Base-by-base conservation (phyloP, 2,888 invertebrate genomes). In the Scaptomyza caliginosa region DNA sequence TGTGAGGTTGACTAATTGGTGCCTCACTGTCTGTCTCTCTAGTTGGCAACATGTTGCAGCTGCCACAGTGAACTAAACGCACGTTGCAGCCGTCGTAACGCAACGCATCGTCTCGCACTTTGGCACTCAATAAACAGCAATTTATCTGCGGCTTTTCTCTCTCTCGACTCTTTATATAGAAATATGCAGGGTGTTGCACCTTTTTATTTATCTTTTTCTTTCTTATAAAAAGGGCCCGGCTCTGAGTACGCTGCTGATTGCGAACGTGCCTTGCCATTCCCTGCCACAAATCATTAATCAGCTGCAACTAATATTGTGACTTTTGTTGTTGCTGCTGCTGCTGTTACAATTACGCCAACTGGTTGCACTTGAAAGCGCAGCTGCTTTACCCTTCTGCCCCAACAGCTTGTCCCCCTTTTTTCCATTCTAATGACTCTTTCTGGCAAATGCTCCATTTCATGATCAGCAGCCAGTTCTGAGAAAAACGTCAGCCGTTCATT, bases 281-380 rank as follows among this genome's bases (percentile, higher is more conserved):
- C 45, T 45, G 67, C 62, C 49, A 43, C 63, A 60, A 66, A 62
- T 66, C 83, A 78, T 82, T 82, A 85, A 87, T 87, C 83, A 83
- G 74, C 74, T 82, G 83, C 70, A 74, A 72, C 82, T 66, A 69
- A 72, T 77, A 72, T 67, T 70, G 64, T 72, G 73, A 74, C 62
- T 62, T 39, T 26, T 10, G 6, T 36, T 34, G 13, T 34, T 34
- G 34, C 16, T 30, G 24, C 10, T 45, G 32, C 21, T 52, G 49
- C 43, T 68, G 67, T 13, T 57, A 54, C 69, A 69, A 72, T 72
- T 69, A 55, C 42, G 45, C 42, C 34, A 63, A 68, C 70, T 56
- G 57, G 30, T 43, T 59, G 50, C 55, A 72, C 52, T 59, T 48
- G 36, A 40, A 16, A 21, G 48, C 32, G 42, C 68, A 63, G 56